phyloP scores from a whole-genome alignment of 1,140 invertebrate genomes.

The Colletes latitarsis region DNA sequence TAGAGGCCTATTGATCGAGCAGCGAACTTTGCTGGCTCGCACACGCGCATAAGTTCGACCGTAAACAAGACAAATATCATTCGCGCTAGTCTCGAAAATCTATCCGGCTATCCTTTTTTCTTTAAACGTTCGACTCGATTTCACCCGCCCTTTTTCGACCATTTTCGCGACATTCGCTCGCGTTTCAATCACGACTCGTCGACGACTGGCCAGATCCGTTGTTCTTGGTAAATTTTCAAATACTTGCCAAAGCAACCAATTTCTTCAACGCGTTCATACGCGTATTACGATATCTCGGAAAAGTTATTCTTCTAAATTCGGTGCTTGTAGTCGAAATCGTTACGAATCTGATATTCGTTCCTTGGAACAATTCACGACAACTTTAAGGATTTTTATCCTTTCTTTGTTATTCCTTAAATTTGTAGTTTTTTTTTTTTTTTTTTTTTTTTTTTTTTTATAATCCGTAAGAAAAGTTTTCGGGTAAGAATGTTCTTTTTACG shows the following conservation, averaged over 20 bases:
- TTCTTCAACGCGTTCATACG: not conserved
- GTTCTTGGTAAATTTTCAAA: not conserved
- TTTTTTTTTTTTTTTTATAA: too few species aligned
- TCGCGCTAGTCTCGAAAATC: constrained; percentile 76
- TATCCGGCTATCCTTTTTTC: constrained; percentile 62
- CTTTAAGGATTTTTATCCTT: too few species aligned
- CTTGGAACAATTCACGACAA: too few species aligned
- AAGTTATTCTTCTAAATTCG: not conserved
- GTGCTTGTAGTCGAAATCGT: too few species aligned
- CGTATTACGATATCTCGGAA: not conserved
- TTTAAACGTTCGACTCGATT: constrained; percentile 55
- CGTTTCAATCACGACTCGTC: not conserved
- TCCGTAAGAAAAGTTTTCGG: too few species aligned
- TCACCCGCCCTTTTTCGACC: not conserved
- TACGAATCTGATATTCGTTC: too few species aligned
- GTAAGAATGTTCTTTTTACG: too few species aligned
- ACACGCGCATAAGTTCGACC: constrained; percentile 80
- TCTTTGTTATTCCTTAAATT: too few species aligned
- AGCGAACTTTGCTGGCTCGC: constrained; percentile 76
- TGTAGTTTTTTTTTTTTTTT: too few species aligned
- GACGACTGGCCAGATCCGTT: too few species aligned
- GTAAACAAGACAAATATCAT: constrained; percentile 81
- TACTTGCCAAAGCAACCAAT: not conserved
- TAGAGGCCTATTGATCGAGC: constrained; percentile 80
- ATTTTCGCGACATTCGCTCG: not conserved